phyloP scores from a whole-genome alignment of 2,113 vertebrate species.

The Sebastes schlegelii region DNA sequence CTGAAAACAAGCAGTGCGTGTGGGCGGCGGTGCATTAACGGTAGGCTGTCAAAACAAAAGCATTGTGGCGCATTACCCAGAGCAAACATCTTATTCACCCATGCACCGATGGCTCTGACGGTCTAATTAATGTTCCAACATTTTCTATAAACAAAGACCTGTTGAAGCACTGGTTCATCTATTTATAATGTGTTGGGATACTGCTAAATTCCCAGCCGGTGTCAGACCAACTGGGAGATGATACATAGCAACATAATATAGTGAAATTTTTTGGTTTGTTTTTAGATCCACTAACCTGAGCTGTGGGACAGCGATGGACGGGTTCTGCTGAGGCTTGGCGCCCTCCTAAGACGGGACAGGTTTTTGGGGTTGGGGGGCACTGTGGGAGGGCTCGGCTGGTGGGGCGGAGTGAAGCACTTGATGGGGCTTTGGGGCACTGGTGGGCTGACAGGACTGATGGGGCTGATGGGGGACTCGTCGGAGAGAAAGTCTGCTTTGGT shows the following conservation, averaged over 20 bases:
- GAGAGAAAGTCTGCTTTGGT: constrained; percentile 62
- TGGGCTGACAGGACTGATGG: constrained; percentile 61
- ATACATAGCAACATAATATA: background rate
- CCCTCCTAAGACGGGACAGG: constrained; percentile 77
- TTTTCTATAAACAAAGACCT: constrained; percentile 45
- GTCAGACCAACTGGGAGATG: background rate
- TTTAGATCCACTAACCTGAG: constrained; percentile 75
- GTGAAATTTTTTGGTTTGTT: background rate
- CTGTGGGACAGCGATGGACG: constrained; percentile 74
- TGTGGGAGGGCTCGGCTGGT: constrained; percentile 82
- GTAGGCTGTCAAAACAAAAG: constrained; percentile 68
- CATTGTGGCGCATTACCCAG: constrained; percentile 46
- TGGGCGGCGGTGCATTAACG: constrained; percentile 52
- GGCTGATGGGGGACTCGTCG: constrained; percentile 70
- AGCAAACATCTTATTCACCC: constrained; percentile 56
- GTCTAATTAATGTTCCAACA: constrained; percentile 48
- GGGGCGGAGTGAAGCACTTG: constrained; percentile 77
- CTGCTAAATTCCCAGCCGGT: background rate
- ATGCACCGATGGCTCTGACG: constrained; percentile 36
- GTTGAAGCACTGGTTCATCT: constrained; percentile 27
- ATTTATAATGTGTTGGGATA: constrained; percentile 26
- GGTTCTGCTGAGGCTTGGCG: constrained; percentile 83
- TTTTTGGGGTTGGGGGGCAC: constrained; percentile 75
- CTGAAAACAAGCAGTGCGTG: constrained; percentile 41
- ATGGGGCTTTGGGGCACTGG: constrained; percentile 61